These are phyloP conservation scores for Itoplectis maculator DNA, from an alignment of 2,888 invertebrate genomes.

Conservation along the genomic window DNA sequence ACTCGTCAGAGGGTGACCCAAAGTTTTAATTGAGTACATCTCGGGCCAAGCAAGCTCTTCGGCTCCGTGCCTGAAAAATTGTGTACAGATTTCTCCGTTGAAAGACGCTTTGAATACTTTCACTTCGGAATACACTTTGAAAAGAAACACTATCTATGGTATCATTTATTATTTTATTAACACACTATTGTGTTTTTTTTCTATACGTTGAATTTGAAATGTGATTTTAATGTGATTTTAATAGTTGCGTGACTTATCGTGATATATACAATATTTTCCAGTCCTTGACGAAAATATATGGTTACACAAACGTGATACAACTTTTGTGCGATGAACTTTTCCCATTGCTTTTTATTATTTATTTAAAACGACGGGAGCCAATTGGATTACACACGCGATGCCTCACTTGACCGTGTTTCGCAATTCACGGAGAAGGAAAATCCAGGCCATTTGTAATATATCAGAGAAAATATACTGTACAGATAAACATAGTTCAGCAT, in stretches of 20 bases:
- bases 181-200: neutral
- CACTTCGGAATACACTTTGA: neutral
- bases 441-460: slow-evolving; percentile 76
- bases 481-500: neutral
- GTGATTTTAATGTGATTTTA: neutral
- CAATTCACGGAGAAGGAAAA: slow-evolving; percentile 58
- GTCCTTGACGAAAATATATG: neutral
- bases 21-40: slow-evolving; percentile 68
- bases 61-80: slow-evolving; percentile 44
- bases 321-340: neutral
- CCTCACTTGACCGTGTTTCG: slow-evolving; percentile 74
- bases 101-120: neutral
- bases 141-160: neutral
- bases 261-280: neutral
- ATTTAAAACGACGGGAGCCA: slow-evolving; percentile 51
- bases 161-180: neutral
- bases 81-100: slow-evolving; percentile 7
- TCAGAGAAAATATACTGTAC: slow-evolving; percentile 11
- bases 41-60: slow-evolving; percentile 13
- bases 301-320: neutral
- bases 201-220: neutral
- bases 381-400: slow-evolving; percentile 76
- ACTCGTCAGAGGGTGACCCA: slow-evolving; percentile 44
- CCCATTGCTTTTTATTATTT: slow-evolving; percentile 7
- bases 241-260: neutral